Conservation (phyloP, 1,140 invertebrate genomes). For the Lamellibrachia luymesi region DNA sequence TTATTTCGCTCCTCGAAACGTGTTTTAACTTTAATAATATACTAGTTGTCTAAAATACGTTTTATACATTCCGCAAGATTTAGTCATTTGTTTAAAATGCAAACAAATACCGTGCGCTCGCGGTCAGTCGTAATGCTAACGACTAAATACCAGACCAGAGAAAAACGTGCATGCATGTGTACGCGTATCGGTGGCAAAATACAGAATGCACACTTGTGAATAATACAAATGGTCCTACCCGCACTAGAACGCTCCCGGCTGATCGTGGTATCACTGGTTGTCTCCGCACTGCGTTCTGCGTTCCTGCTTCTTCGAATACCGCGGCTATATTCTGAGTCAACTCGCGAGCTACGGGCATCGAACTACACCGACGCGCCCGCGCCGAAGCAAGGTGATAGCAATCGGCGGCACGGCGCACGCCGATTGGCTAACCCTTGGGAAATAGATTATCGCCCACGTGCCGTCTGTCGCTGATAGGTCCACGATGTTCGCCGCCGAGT, state of each 20-base stretch:
- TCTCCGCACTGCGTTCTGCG: background rate
- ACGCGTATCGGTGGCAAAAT: background rate
- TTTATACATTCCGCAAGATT: background rate
- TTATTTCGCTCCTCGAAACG: background rate
- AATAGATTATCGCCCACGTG: background rate
- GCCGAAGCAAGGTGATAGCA: background rate
- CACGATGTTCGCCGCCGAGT: background rate
- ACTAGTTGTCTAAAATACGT: background rate
- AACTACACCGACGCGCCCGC: background rate
- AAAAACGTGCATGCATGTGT: background rate
- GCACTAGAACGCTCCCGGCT: background rate
- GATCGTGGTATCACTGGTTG: background rate
- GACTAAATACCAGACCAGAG: background rate
- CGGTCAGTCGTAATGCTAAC: background rate
- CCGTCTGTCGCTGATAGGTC: background rate
- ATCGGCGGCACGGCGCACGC: background rate
- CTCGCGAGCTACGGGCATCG: background rate
- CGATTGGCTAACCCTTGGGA: background rate
- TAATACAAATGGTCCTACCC: background rate
- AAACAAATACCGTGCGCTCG: background rate
- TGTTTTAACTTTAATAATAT: background rate
- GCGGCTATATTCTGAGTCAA: background rate
- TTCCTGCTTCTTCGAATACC: background rate
- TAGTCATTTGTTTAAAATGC: background rate
- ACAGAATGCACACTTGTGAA: background rate